These are phyloP conservation scores for Athrips mouffetella DNA, from an alignment of 2,888 invertebrate genomes.

Conservation along the genomic window DNA sequence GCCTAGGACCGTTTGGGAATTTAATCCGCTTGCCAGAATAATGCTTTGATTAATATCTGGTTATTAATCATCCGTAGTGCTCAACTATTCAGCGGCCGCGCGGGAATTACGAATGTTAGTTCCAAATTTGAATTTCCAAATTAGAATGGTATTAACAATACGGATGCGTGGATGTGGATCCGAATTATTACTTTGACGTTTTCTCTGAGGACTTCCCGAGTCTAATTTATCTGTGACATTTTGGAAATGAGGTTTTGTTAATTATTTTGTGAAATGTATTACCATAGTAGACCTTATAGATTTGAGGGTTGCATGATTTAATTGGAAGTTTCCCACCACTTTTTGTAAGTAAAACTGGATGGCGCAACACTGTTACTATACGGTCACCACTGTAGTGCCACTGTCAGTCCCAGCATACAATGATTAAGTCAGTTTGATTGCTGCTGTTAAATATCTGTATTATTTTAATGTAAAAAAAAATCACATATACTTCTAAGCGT, in stretches of 20 bases:
- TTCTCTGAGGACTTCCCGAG: conserved; percentile 17
- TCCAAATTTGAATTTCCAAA: conserved; percentile 56
- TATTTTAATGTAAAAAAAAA: too few relatives aligned
- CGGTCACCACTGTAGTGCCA: too few relatives aligned
- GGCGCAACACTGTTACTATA: too few relatives aligned
- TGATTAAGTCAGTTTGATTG: too few relatives aligned
- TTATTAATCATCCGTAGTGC: conserved; percentile 61
- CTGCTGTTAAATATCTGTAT: too few relatives aligned
- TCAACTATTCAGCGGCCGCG: conserved; percentile 61
- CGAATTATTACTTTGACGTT: conserved; percentile 27
- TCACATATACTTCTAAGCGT: too few relatives aligned
- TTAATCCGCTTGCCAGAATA: conserved; percentile 45
- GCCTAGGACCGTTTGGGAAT: conserved; percentile 33
- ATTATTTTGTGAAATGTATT: neutral
- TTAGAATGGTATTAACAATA: conserved; percentile 59
- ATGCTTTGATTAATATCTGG: conserved; percentile 64
- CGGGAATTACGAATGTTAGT: conserved; percentile 57
- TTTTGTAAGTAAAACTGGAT: neutral
- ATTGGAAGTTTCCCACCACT: neutral
- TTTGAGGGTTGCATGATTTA: neutral
- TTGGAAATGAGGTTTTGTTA: neutral
- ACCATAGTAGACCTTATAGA: neutral
- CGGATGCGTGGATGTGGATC: conserved; percentile 43
- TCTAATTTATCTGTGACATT: conserved; percentile 13
- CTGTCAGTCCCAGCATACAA: too few relatives aligned